phyloP scores from a whole-genome alignment of 2,113 vertebrate genomes.

The Mystacornis crossleyi region DNA sequence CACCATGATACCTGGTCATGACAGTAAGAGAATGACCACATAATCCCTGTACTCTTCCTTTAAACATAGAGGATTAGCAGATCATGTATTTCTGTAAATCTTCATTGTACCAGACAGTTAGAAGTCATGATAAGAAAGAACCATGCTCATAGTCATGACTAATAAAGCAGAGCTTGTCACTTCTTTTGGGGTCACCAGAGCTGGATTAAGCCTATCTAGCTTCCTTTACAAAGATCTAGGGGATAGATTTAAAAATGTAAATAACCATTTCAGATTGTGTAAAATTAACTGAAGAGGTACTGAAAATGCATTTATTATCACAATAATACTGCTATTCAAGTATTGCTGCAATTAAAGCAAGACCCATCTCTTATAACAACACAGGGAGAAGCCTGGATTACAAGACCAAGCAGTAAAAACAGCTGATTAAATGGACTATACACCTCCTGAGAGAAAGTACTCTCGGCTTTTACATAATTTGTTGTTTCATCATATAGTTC shows the following conservation, averaged over 20 bases:
- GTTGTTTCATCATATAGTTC: background rate
- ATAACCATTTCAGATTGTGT: background rate
- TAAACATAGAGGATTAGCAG: conserved; percentile 27
- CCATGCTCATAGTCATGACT: background rate
- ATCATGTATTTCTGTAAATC: conserved; percentile 34
- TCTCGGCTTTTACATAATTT: background rate
- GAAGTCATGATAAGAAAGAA: conserved; percentile 22
- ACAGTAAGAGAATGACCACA: conserved; percentile 2
- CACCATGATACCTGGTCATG: background rate
- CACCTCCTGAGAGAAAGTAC: background rate
- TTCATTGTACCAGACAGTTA: conserved; percentile 43
- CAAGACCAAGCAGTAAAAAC: background rate
- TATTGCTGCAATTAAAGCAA: background rate
- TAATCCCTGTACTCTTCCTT: conserved; percentile 23
- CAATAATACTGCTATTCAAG: background rate
- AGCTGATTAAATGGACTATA: background rate
- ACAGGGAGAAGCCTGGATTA: background rate
- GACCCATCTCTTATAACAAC: background rate
- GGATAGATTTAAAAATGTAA: background rate
- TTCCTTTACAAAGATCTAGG: background rate
- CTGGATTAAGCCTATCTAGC: background rate
- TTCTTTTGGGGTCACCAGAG: background rate
- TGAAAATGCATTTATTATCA: background rate
- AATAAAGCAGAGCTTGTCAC: conserved; percentile 24
- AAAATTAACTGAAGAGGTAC: background rate